These are phyloP conservation scores for Metaphire vulgaris DNA, from an alignment of 1,140 invertebrate species.

Conservation along the genomic window DNA sequence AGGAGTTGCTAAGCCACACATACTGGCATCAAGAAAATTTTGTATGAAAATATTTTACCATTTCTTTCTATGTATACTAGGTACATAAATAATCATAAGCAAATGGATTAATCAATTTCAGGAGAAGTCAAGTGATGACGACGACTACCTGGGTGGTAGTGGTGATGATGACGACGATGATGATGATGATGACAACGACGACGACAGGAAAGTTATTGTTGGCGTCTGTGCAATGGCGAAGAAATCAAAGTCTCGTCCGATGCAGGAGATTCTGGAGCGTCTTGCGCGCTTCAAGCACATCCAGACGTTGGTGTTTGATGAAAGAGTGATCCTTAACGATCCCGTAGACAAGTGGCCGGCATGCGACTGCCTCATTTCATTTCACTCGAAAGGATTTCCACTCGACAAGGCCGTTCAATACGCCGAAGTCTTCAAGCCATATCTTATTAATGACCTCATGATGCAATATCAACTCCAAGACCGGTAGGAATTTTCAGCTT, in stretches of 20 bases:
- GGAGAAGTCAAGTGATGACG: slow-evolving; percentile 3
- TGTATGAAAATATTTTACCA: too few species aligned
- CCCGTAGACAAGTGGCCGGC: slow-evolving; percentile 96
- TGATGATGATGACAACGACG: slow-evolving; percentile 14
- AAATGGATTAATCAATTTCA: too few species aligned
- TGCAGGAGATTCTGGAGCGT: slow-evolving; percentile 92
- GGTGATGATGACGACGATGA: background rate
- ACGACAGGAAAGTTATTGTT: slow-evolving; percentile 54
- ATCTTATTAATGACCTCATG: slow-evolving; percentile 95
- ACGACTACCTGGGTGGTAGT: background rate
- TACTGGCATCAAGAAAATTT: too few species aligned
- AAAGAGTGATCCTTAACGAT: slow-evolving; percentile 74
- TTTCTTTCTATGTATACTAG: too few species aligned
- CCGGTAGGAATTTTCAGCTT: slow-evolving; percentile 41
- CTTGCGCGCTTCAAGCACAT: slow-evolving; percentile 94
- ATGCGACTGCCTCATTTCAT: slow-evolving; percentile 95
- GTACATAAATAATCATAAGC: too few species aligned
- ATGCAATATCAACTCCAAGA: slow-evolving; percentile 96
- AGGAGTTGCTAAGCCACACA: too few species aligned
- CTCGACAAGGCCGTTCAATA: slow-evolving; percentile 97
- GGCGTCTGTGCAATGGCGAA: slow-evolving; percentile 98
- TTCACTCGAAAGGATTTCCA: slow-evolving; percentile 97
- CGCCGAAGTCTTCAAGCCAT: slow-evolving; percentile 84
- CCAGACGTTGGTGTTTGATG: slow-evolving; percentile 82
- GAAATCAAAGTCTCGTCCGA: slow-evolving; percentile 95